Evolutionary conservation across 1,140 invertebrate species (phyloP).

Genomic region (Proctacanthus coquilletti): DNA sequence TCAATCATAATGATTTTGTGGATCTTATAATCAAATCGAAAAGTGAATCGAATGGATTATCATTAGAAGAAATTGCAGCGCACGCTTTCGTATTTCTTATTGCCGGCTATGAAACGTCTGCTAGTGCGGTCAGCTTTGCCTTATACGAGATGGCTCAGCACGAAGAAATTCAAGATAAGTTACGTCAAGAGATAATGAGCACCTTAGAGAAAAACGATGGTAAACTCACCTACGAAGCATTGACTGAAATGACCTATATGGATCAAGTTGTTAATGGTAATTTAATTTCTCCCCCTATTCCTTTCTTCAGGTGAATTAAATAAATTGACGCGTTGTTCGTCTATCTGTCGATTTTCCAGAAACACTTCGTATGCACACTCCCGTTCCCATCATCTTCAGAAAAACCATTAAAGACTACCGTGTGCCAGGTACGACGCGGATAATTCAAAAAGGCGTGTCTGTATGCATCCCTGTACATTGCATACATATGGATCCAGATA

Average conservation of each 20-base stretch:
- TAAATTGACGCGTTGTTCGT: background rate
- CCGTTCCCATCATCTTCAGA: conserved; percentile 19
- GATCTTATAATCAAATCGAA: conserved; percentile 28
- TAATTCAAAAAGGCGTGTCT: conserved; percentile 13
- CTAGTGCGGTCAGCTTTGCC: background rate
- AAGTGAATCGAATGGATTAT: conserved; percentile 2
- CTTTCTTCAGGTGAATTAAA: background rate
- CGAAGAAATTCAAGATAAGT: background rate
- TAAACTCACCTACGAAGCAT: background rate
- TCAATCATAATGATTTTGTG: conserved; percentile 32
- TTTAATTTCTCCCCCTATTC: background rate
- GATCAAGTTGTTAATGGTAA: background rate
- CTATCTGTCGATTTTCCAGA: conserved; percentile 29
- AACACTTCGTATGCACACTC: conserved; percentile 32
- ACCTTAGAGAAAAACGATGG: background rate
- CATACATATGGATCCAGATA: conserved; percentile 29
- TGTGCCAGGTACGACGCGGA: conserved; percentile 15
- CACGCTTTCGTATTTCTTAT: background rate
- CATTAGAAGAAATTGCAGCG: background rate
- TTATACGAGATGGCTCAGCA: background rate
- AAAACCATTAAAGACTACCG: conserved; percentile 16
- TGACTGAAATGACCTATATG: background rate
- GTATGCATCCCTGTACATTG: conserved; percentile 30
- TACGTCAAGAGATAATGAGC: background rate
- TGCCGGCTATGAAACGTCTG: conserved; percentile 20